phyloP scores from a whole-genome alignment of 30 jellyfish, hydroid and myxozoan species.

The Chironex yamaguchii region DNA sequence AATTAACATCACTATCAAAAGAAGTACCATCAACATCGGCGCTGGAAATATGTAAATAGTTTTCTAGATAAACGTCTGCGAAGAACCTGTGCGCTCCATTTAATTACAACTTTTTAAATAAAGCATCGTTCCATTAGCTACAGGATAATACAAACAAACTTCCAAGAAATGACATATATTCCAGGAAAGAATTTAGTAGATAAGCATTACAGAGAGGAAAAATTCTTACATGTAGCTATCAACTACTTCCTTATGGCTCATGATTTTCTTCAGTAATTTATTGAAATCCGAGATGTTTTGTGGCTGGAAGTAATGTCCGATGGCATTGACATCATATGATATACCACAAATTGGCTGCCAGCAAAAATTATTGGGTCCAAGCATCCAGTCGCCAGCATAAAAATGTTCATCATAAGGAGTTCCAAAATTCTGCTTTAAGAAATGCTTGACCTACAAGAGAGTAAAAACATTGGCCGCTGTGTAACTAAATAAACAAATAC shows the following conservation, averaged over 20 bases:
- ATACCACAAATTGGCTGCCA: constrained; percentile 83
- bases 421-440: constrained; percentile 64
- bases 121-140: too few relatives aligned
- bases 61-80: too few relatives aligned
- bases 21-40: too few relatives aligned
- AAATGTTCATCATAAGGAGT: constrained; percentile 81
- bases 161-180: too few relatives aligned
- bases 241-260: constrained; percentile 41
- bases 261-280: constrained; percentile 40
- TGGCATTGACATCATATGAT: constrained; percentile 62
- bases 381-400: constrained; percentile 96
- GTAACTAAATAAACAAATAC: too few relatives aligned
- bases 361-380: constrained; percentile 95
- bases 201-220: background rate
- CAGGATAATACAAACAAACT: too few relatives aligned
- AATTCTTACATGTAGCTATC: constrained; percentile 80
- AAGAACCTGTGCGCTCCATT: too few relatives aligned
- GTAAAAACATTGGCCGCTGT: too few relatives aligned
- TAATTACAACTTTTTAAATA: too few relatives aligned
- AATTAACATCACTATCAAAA: too few relatives aligned
- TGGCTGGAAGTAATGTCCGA: constrained; percentile 63
- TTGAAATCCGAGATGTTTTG: constrained; percentile 59
- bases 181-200: too few relatives aligned
- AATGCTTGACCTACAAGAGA: constrained; percentile 75
- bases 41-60: too few relatives aligned